Evolutionary conservation across 30 jellyfish, hydroid and myxozoan genomes (phyloP), one percentile per base, ranked within the genome.

Genomic region (Aurelia sp.): DNA sequence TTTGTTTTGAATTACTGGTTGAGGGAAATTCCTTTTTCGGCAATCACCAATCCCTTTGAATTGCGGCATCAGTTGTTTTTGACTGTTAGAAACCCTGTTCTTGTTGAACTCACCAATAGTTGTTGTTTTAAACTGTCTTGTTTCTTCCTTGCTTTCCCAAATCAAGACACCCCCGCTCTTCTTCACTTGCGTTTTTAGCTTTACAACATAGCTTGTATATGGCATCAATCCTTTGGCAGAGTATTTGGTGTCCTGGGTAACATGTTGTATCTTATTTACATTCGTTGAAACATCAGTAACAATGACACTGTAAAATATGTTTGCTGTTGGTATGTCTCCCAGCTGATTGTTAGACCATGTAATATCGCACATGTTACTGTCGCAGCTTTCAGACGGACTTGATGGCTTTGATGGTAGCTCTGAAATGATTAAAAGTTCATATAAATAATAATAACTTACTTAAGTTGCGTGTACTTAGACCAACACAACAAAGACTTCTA

Each of bases 401-500:
- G 59, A 78, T 17, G 91, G 91, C 40, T 66, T 35, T 47, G 73
- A 57, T 5, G 91, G 91, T 17, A 82, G 85, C 17, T 19, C 91
- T 82, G 77, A 17, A 66, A 44, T 7, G 15, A 44, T 44, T 44
- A 16, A 44, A 44, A 44, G 2, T 44, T 44, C 3, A 44, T 44
- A 10, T 44, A 44, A 44, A 44, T 44, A 44, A 13, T 16, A 44
- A 13, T 44, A 13, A 16, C 15, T 44, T 44, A 6, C 55, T 5
- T 44, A 7, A 9, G 55, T 0, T 44, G 15, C 15, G 50, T 10
- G 4, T 37, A 37, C 4, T 37, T 37, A 7, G 50, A 37, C 50
- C 50, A 37, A 37, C 50, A 37, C 50, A 3, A 37, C 50, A 37
- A 37, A 37, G 7, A 7, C 10, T 37, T 3, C 9, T 5, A 37